A percentile compares a stretch with the other conserved stretches of the same genome.
Evolutionary conservation across 2,113 vertebrate genomes (phyloP).

Genomic region (Oostethus manadensis): DNA sequence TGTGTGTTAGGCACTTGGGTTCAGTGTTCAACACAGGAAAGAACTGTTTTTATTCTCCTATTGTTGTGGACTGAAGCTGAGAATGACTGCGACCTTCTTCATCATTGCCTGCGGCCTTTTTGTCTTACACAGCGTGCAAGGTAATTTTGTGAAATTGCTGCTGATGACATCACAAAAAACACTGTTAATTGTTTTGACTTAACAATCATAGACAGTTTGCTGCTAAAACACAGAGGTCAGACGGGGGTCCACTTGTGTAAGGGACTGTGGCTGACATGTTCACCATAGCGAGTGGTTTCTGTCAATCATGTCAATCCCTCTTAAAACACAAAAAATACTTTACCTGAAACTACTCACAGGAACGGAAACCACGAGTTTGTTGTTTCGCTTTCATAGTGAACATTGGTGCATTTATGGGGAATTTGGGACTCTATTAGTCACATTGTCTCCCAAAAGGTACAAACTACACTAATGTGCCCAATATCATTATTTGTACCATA

Average conservation of each 20-base stretch:
- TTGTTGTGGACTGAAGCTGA: constrained; percentile 1
- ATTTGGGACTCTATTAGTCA: too few relatives aligned
- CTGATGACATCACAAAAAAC: neutral
- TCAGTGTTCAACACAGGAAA: constrained; percentile 8
- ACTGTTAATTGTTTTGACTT: neutral
- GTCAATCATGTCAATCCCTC: neutral
- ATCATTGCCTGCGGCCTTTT: constrained; percentile 44
- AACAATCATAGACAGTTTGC: neutral
- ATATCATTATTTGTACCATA: too few relatives aligned
- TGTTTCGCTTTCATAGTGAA: neutral
- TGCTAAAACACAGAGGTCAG: neutral
- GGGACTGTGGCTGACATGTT: neutral
- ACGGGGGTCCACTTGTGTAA: neutral
- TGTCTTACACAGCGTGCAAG: constrained; percentile 46
- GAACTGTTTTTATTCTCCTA: neutral
- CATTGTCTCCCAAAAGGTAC: too few relatives aligned
- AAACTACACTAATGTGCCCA: too few relatives aligned
- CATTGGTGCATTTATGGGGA: neutral
- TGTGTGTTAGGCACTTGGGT: constrained; percentile 4
- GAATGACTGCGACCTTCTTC: constrained; percentile 52
- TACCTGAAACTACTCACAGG: neutral
- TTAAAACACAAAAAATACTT: neutral
- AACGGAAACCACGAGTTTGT: neutral
- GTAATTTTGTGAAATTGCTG: constrained; percentile 38
- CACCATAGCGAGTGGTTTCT: neutral